Evolutionary conservation across 2,113 vertebrate genomes (phyloP), one percentile per base, ranked within the genome.

Genomic region (Sula dactylatra): DNA sequence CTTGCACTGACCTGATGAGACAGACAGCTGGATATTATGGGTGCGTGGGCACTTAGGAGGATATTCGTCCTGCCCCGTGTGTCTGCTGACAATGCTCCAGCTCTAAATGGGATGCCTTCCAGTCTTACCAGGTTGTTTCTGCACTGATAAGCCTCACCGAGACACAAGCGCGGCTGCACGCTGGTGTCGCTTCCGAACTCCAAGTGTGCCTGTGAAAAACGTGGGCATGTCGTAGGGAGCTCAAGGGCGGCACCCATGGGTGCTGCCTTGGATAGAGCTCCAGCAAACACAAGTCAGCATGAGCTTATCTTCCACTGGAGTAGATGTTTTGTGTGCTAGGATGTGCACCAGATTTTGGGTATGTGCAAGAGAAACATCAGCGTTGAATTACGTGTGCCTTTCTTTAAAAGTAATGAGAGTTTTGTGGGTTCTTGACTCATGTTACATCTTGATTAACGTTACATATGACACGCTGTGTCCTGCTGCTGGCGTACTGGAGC

Each of bases 371-470:
- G 22, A 34, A 13, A 13, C 19, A 15, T 11, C 34, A 32, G 27
- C 7, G 38, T 17, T 54, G 59, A 36, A 52, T 86, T 50, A 47
- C 34, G 32, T 16, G 15, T 40, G 49, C 18, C n/a, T 79, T 59
- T 50, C n/a, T 36, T 40, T 34, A 36, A 52, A 49, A 84, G 27
- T 5, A 14, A 14, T 5, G 31, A 64, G 34, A 49, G 20, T 34
- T 69, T 12, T 32, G 45, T 6, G 13, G 25, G 44, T 40, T 77
- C 55, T 66, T 22, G 14, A 7, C 27, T 76, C 7, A 1, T 2
- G 0, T 29, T 29, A 2, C n/a, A 5, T 54, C 34, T 40, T 25
- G 32, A 31, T 24, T 45, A 13, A 21, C 1, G 2, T 8, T 3
- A 0, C 0, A 10, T 4, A 10, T 44, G 44, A 76, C 38, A 54